phyloP scores from a whole-genome alignment of 2,113 vertebrate species.

The Chauna torquata region DNA sequence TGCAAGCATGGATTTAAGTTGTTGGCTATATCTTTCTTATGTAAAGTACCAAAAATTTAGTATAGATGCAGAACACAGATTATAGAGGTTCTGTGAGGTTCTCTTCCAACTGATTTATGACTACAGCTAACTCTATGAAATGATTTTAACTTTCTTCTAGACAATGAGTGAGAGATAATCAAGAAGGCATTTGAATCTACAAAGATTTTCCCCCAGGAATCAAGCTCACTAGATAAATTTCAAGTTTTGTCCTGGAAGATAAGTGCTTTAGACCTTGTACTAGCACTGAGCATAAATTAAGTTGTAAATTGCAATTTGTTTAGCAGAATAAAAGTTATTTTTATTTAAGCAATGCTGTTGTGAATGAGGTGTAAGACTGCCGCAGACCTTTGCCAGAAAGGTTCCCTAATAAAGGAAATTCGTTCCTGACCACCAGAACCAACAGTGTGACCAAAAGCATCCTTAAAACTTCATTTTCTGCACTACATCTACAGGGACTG shows the following conservation, averaged over 20 bases:
- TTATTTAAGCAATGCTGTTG: background rate
- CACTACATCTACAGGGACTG: background rate
- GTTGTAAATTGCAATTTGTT: background rate
- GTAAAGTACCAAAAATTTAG: background rate
- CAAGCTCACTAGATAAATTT: background rate
- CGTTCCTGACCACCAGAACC: background rate
- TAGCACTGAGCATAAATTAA: background rate
- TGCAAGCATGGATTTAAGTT: background rate
- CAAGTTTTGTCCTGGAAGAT: background rate
- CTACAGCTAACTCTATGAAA: background rate
- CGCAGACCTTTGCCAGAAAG: background rate
- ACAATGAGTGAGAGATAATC: background rate
- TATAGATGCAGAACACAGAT: background rate
- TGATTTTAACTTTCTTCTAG: background rate
- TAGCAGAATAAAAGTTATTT: background rate
- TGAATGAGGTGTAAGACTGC: background rate
- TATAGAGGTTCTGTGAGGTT: background rate
- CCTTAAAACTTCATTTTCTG: background rate
- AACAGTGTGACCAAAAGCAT: background rate
- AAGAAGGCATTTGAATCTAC: background rate
- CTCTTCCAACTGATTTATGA: background rate
- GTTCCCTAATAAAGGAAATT: background rate
- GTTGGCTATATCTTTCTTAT: background rate
- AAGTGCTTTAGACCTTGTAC: background rate
- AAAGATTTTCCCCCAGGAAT: background rate